Percentiles rank a stretch among this genome's conserved stretches.
Evolutionary conservation across 2,113 vertebrate species (phyloP).

Genomic region (Orycteropus afer): DNA sequence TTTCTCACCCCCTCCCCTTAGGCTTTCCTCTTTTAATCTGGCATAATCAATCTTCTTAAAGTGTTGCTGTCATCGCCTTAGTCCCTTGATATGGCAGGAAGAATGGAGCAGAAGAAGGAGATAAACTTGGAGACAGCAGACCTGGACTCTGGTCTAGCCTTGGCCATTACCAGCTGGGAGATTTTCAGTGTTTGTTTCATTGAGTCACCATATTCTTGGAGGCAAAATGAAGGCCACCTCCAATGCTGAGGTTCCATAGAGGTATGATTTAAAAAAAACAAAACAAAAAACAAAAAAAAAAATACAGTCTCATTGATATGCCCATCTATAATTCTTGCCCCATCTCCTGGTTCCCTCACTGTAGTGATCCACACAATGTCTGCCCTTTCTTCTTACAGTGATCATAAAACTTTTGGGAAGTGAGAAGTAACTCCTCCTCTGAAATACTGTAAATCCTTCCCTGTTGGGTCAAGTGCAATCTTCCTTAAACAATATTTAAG

Average conservation of each 20-base stretch:
- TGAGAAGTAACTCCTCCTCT: background rate
- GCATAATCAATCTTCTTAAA: background rate
- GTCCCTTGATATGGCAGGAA: background rate
- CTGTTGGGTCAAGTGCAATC: background rate
- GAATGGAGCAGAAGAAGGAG: background rate
- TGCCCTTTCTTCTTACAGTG: background rate
- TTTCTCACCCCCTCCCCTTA: too few species aligned
- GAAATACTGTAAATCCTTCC: background rate
- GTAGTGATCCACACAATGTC: background rate
- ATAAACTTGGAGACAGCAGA: background rate
- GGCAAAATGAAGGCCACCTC: background rate
- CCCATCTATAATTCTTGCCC: background rate
- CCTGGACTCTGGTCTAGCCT: background rate
- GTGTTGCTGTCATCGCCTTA: background rate
- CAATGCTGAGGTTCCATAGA: background rate
- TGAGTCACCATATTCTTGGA: background rate
- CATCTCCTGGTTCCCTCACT: background rate
- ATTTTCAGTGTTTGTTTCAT: background rate
- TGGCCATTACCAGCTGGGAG: background rate
- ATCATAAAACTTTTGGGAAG: background rate
- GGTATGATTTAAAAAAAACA: background rate
- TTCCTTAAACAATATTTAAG: background rate
- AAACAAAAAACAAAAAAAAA: background rate
- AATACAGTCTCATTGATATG: too few species aligned
- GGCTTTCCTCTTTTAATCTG: background rate